Percentiles rank a stretch among this genome's conserved stretches.
phyloP scores from a whole-genome alignment of 2,888 invertebrate genomes.

The Alcis repandata region DNA sequence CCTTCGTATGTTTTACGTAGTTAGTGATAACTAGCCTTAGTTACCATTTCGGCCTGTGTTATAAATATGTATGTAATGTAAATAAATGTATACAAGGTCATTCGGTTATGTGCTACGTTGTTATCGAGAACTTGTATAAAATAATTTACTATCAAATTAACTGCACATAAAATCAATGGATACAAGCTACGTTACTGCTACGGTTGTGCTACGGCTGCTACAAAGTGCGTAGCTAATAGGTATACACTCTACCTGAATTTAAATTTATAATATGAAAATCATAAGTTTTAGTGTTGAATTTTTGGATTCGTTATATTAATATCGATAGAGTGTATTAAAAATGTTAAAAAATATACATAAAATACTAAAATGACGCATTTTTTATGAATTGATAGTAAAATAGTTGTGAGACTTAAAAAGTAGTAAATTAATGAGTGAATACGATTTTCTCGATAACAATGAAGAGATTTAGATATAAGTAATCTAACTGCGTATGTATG shows the following conservation, averaged over 20 bases:
- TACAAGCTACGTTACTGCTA: not conserved
- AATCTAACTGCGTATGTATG: slow-evolving; percentile 29
- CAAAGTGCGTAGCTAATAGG: not conserved
- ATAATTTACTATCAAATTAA: not conserved
- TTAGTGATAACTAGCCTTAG: slow-evolving; percentile 67
- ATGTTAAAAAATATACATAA: too few relatives aligned
- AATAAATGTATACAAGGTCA: slow-evolving; percentile 53
- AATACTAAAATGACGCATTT: not conserved
- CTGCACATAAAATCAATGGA: not conserved
- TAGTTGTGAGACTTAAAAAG: not conserved
- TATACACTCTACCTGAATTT: not conserved
- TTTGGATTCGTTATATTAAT: too few relatives aligned
- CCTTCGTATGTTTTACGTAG: slow-evolving; percentile 81
- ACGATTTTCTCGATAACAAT: slow-evolving; percentile 21
- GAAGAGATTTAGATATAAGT: slow-evolving; percentile 28
- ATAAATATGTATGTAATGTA: slow-evolving; percentile 66
- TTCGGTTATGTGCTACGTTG: slow-evolving; percentile 44
- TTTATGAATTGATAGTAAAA: too few relatives aligned
- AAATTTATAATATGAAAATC: not conserved
- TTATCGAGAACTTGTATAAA: slow-evolving; percentile 23
- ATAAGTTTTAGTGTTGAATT: too few relatives aligned
- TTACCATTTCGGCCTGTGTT: slow-evolving; percentile 70
- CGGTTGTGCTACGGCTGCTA: not conserved
- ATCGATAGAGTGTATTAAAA: too few relatives aligned
- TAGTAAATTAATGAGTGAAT: not conserved